Evolutionary conservation across 2,797 vertebrate species (phyloP), one percentile per base, ranked within the genome.

Genomic region (Mormyrops attenuatus): DNA sequence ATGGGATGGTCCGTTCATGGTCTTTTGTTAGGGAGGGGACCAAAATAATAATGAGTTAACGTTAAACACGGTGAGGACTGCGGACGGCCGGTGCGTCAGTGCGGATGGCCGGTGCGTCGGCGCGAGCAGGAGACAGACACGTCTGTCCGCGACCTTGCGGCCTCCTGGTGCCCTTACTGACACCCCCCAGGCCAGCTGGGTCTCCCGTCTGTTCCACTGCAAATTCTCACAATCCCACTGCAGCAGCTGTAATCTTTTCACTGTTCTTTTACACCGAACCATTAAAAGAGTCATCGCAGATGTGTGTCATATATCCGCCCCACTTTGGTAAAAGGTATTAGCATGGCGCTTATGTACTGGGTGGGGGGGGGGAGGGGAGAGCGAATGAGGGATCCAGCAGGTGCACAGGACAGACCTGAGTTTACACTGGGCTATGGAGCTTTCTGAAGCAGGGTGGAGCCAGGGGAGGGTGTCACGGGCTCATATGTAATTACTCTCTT

Each of bases 131-230:
- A 34, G 30, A 34, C 4, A 20, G 34, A 77, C 69, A 38, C 13
- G 34, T 20, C 34, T 20, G 30, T 77, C 34, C 34, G 9, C 22
- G 26, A 77, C 30, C 34, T 9, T 41, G 13, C 15, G 15, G 3
- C 69, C 69, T 2, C 30, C 34, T 89, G 84, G 66, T 22, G 89
- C 94, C 94, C 94, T 93, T 92, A 93, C 95, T 95, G 96, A 95
- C 95, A 94, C 95, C 94, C 93, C 95, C 93, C 90, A 91, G 93
- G 95, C 96, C 97, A 97, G 97, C 96, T 97, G 97, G 95, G 94
- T 94, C 93, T 95, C 96, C 97, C 97, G 97, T 97, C 97, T 98
- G 97, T 94, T 96, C 92, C 88, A 77, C 92, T 93, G 95, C 95
- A 94, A 90, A 91, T 41, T 90, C 92, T 91, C 85, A 85, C 26